These are phyloP conservation scores for Siderastrea siderea DNA, from an alignment of 92 coral and sea anemone genomes.

Conservation along the genomic window DNA sequence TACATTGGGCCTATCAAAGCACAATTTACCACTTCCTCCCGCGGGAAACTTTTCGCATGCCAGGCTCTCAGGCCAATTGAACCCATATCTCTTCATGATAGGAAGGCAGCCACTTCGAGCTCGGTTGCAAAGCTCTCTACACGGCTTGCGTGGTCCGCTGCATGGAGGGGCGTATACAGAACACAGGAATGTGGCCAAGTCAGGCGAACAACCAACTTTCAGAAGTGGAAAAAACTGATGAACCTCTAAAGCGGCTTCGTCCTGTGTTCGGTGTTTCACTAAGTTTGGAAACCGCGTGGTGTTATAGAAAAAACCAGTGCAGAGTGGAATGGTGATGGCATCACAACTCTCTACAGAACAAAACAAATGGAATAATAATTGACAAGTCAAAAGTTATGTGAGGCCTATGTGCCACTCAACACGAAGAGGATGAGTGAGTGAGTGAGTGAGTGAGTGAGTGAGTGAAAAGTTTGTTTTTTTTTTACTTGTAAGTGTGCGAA, in stretches of 20 bases:
- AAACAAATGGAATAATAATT: not conserved
- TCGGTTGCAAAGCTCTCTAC: conserved; percentile 57
- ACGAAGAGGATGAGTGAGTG: not conserved
- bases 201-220: conserved; percentile 25
- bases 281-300: conserved; percentile 57
- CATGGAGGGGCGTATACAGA: conserved; percentile 61
- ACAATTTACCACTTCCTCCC: not conserved
- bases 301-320: conserved; percentile 41
- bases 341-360: conserved; percentile 17
- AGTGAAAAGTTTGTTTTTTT: too few species aligned
- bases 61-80: conserved; percentile 45
- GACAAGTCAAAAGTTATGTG: not conserved
- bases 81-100: conserved; percentile 28
- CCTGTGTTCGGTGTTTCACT: conserved; percentile 48
- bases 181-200: conserved; percentile 45
- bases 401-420: not conserved
- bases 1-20: not conserved
- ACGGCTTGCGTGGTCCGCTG: conserved; percentile 28
- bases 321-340: conserved; percentile 19
- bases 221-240: conserved; percentile 51
- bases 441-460: too few species aligned
- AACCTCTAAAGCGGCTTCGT: conserved; percentile 41
- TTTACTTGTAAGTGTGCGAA: too few species aligned
- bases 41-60: conserved; percentile 12
- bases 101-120: conserved; percentile 12